Base-by-base conservation (phyloP, 1,140 invertebrate species). In the Gonatopus flavifemur region DNA sequence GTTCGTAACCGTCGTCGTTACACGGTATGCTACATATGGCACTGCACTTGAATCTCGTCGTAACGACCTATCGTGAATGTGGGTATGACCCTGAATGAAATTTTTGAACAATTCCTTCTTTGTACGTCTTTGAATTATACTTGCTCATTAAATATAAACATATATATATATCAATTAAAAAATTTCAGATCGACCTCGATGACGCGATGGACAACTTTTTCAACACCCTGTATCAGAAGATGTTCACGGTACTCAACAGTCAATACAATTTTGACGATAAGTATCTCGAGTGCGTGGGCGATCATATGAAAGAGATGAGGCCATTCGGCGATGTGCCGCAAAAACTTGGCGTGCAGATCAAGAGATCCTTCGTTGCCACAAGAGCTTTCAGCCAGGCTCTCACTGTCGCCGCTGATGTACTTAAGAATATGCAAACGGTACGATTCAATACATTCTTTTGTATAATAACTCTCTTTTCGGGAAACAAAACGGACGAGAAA, bases 241-340 rank as follows among this genome's bases (percentile, higher is more conserved):
- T 98, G 94, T 98, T 98, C 77, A 89, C 86, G 0, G 93, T 98
- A 19, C 79, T 98, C 49, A 98, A 98, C 75, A 82, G 86, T 3
- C 92, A 95, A 69, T 96, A 96, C 68, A 81, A 81, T 33, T 95
- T 97, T 66, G 87, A 93, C 71, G 86, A 89, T 32, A 89, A 88
- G 82, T 94, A 94, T 70, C 73, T 94, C 54, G 83, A 84, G 18
- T 98, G 95, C 76, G 89, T 97, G 25, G 88, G 85, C 47, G 86
- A 92, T 59, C 86, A 93, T 63, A 97, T 98, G 94, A 86, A 89
- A 36, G 88, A 94, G 48, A 83, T 97, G 69, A 88, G 93, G 67
- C 94, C 94, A 0, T 98, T 98, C 70, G 93, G 93, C 2, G 94
- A 97, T 72, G 91, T 96, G 16, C 94, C 94, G 0, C 83, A 88